Base-by-base conservation (phyloP, 2,888 invertebrate genomes). In the Himalopsyche japonica region DNA sequence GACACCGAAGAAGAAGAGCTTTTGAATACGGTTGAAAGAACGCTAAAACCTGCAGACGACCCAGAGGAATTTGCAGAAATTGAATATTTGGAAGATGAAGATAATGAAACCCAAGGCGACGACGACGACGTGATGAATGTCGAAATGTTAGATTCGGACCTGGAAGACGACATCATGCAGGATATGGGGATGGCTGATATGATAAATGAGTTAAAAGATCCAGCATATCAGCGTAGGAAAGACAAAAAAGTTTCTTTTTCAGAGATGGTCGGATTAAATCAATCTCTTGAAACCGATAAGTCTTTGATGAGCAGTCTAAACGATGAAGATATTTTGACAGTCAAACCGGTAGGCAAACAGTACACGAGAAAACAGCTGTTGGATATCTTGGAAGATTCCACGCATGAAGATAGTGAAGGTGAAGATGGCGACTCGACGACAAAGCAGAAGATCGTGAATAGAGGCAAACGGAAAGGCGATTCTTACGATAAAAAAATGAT, bases 351-450 rank as follows among this genome's bases (percentile, higher is more conserved):
- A 79, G 82, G 84, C 5, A 82, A 83, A 78, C 81, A 86, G 30
- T 87, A 87, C 64, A 87, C 87, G 7, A 82, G 81, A 30, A 49
- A 86, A 79, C 82, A 87, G 32, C 49, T 87, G 10, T 64, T 87
- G 37, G 84, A 86, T 49, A 64, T 87, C 30, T 82, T 87, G 24
- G 85, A 83, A 77, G 82, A 83, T n/a, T 79, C 83, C 4, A 70
- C 82, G 8, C 49, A 57, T 18, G 57, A 78, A 37, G 82, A 84
- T 57, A 82, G 84, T 0, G 82, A 82, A 30, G 76, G 20, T 18
- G 83, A 82, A 24, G 70, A 70, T 5, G 30, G 30, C 1, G 70
- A 70, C 37, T 27, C 76, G 76, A 76, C 76, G 27, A 77, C 76
- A 30, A 43, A 47, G 3, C 47, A 24, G 18, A 81, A 81, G n/a